Evolutionary conservation across 2,113 vertebrate genomes (phyloP).

Genomic region (Pagrus major): DNA sequence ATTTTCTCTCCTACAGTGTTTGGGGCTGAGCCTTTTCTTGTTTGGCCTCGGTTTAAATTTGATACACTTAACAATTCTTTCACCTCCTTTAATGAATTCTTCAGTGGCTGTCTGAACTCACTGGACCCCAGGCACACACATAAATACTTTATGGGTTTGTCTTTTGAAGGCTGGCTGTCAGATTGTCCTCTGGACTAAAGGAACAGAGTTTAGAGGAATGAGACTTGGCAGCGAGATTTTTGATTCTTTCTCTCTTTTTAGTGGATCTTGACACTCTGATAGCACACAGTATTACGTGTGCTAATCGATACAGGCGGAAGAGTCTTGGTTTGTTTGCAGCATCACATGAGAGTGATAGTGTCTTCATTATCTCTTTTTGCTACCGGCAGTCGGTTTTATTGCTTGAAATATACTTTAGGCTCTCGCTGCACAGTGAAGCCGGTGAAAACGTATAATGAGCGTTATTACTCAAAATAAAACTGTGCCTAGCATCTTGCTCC

Average conservation of each 20-base stretch:
- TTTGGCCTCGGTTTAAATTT: slow-evolving; percentile 78
- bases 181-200: slow-evolving; percentile 81
- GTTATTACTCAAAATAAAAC: slow-evolving; percentile 65
- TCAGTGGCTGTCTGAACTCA: slow-evolving; percentile 82
- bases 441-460: slow-evolving; percentile 60
- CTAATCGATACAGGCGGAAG: slow-evolving; percentile 61
- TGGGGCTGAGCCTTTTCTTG: slow-evolving; percentile 69
- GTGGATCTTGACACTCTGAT: slow-evolving; percentile 49
- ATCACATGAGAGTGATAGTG: slow-evolving; percentile 48
- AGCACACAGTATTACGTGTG: slow-evolving; percentile 26
- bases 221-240: slow-evolving; percentile 65
- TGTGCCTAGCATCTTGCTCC: slow-evolving; percentile 55
- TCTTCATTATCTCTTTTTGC: slow-evolving; percentile 69
- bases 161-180: slow-evolving; percentile 84
- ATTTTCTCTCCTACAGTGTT: slow-evolving; percentile 58
- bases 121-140: slow-evolving; percentile 78
- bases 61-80: slow-evolving; percentile 82
- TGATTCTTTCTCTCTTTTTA: slow-evolving; percentile 56
- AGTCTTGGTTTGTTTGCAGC: slow-evolving; percentile 53
- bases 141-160: slow-evolving; percentile 84
- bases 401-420: slow-evolving; percentile 54
- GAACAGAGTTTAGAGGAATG: slow-evolving; percentile 72
- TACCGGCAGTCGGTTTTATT: slow-evolving; percentile 44
- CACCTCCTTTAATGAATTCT: slow-evolving; percentile 85
- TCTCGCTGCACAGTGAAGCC: slow-evolving; percentile 47